Percentiles rank a stretch among this genome's conserved stretches.
These are phyloP conservation scores for Amphipyra berbera DNA, from an alignment of 2,888 invertebrate species.

Conservation along the genomic window DNA sequence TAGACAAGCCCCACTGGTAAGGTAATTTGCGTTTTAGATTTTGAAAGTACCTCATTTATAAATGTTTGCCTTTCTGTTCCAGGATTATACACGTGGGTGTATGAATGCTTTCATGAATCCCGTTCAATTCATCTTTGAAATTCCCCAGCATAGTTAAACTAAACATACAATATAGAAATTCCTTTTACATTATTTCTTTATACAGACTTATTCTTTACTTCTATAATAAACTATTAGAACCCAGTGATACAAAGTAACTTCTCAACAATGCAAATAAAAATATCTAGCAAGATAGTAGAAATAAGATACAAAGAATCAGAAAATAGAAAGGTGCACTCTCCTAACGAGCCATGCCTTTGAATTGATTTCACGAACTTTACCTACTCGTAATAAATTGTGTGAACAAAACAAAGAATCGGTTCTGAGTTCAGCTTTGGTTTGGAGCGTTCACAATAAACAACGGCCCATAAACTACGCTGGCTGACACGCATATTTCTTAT, in stretches of 20 bases:
- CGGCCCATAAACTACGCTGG: constrained; percentile 74
- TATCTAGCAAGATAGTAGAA: constrained; percentile 36
- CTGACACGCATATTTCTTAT: constrained; percentile 79
- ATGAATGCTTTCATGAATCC: constrained; percentile 36
- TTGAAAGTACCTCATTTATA: constrained; percentile 47
- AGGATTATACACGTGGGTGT: constrained; percentile 36
- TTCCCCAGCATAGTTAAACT: constrained; percentile 29
- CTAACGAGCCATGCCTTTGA: constrained; percentile 66
- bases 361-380: constrained; percentile 66
- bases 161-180: constrained; percentile 12
- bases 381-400: constrained; percentile 62
- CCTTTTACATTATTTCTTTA: constrained; percentile 24
- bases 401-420: constrained; percentile 78
- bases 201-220: constrained; percentile 12
- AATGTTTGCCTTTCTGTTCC: constrained; percentile 43
- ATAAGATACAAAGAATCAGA: constrained; percentile 47
- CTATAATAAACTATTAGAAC: constrained; percentile 18
- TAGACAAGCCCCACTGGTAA: constrained; percentile 41
- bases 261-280: constrained; percentile 36
- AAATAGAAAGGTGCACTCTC: constrained; percentile 54
- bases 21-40: constrained; percentile 54
- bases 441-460: constrained; percentile 76
- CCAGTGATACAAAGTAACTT: constrained; percentile 16
- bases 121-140: constrained; percentile 46
- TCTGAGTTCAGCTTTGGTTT: constrained; percentile 69